Percentiles rank a stretch among this genome's conserved stretches.
Evolutionary conservation across 2,797 vertebrate genomes (phyloP).

Genomic region (Rallus crepitans): DNA sequence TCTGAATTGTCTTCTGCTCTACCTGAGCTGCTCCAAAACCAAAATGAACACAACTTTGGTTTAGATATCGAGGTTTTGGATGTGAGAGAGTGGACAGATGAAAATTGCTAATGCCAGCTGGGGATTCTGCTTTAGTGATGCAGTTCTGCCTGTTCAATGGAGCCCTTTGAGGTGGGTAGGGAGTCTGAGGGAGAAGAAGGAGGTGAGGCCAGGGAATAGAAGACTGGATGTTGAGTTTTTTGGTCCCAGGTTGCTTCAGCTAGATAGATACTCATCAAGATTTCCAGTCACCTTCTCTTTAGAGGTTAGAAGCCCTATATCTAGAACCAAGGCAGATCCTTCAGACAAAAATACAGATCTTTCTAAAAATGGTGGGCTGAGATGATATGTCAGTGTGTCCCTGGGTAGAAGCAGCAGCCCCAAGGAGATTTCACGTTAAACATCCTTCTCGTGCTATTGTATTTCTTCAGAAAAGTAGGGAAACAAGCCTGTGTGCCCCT

Average conservation of each 20-base stretch:
- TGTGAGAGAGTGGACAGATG: conserved; percentile 5
- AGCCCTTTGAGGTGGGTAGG: background rate
- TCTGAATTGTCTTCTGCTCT: conserved; percentile 31
- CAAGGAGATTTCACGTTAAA: background rate
- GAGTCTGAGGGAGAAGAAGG: background rate
- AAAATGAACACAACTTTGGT: conserved; percentile 22
- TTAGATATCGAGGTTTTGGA: conserved; percentile 36
- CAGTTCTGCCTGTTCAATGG: fast-evolving
- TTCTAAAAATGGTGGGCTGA: background rate
- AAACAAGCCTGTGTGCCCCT: background rate
- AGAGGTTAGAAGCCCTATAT: background rate
- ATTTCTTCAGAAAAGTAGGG: background rate
- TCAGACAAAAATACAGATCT: background rate
- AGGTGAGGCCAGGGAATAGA: background rate
- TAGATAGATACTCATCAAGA: background rate
- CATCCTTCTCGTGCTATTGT: background rate
- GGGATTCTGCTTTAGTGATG: background rate
- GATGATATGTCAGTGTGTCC: background rate
- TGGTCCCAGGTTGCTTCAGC: background rate
- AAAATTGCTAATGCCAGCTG: background rate
- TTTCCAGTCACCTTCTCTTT: background rate
- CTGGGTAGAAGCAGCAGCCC: background rate
- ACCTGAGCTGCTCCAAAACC: conserved; percentile 23
- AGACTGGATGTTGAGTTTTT: background rate
- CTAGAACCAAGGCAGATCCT: background rate